Evolutionary conservation across 2,797 vertebrate genomes (phyloP), one percentile per base, ranked within the genome.

Genomic region (Sphenopsis melanotis): DNA sequence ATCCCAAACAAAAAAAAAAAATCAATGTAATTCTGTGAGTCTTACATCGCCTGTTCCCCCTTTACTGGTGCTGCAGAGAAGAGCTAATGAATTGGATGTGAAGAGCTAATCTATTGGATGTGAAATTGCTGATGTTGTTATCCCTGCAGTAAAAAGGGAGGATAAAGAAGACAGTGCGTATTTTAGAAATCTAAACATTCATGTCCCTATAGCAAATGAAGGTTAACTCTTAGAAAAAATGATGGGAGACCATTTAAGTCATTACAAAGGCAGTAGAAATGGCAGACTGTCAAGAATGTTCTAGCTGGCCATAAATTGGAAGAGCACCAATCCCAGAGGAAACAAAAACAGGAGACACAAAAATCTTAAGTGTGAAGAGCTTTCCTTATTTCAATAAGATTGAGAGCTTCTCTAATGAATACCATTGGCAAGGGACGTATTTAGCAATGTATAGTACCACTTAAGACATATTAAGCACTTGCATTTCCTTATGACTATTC

Each of bases 341-440:
- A 86, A 66, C 5, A 59, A 86, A 86, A 86, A 9, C 30, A 84
- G 29, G 29, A 19, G 42, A 81, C 30, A 89, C 39, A 89, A 70
- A 92, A 87, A 56, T 60, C 20, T 12, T 60, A 89, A 74, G 21
- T 91, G n/a, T 71, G 50, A 90, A 71, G 18, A 87, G 10, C 11
- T 84, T 15, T 76, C 34, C 15, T 15, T 61, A n/a, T 76, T 90
- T 94, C 70, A 88, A 23, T 66, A 89, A 55, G n/a, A 61, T 86
- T 61, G 83, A 96, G 93, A 91, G 55, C 21, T 94, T 83, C n/a
- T 83, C 19, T 83, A 84, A 83, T 76, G 41, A 93, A 44, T 69
- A 72, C 27, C 72, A 72, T 44, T 83, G 30, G 27, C 72, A 88
- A 63, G 76, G 68, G 87, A 83, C 81, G 23, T 71, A 92, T 95